Percentiles rank a stretch among this genome's conserved stretches.
phyloP scores from a whole-genome alignment of 2,797 vertebrate species.

The Sebastes itinus region DNA sequence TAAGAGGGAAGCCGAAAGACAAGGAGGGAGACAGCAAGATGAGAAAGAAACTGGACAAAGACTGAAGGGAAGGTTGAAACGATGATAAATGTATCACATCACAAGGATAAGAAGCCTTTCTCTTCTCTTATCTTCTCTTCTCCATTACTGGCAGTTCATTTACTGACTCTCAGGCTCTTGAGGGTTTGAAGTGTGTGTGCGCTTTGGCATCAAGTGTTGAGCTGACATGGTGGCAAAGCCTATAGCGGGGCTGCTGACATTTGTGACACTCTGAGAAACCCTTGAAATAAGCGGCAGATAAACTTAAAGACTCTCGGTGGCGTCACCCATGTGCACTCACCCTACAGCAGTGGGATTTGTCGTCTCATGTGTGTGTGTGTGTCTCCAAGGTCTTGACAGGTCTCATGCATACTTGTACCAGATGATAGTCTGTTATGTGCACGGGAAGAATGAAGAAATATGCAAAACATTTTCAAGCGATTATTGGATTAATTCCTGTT shows the following conservation, averaged over 20 bases:
- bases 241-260: slow-evolving; percentile 41
- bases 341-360: slow-evolving; percentile 24
- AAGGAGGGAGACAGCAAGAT: neutral
- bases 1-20: neutral
- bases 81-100: slow-evolving; percentile 15
- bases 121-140: slow-evolving; percentile 13
- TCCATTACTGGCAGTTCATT: slow-evolving; percentile 35
- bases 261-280: slow-evolving; percentile 28
- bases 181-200: slow-evolving; percentile 31
- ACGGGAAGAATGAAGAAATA: slow-evolving; percentile 41
- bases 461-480: slow-evolving; percentile 45
- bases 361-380: neutral
- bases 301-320: slow-evolving; percentile 25
- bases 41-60: neutral
- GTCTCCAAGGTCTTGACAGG: slow-evolving; percentile 26
- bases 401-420: slow-evolving; percentile 12
- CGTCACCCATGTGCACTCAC: neutral
- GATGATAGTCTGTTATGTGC: slow-evolving; percentile 25
- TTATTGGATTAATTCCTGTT: slow-evolving; percentile 68
- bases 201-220: slow-evolving; percentile 38
- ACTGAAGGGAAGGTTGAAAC: neutral
- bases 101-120: neutral
- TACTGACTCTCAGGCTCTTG: slow-evolving; percentile 15
- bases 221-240: slow-evolving; percentile 41
- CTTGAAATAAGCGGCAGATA: slow-evolving; percentile 31